Evolutionary conservation across 2,797 vertebrate genomes (phyloP).

Genomic region (Helicolenus hilgendorfi): DNA sequence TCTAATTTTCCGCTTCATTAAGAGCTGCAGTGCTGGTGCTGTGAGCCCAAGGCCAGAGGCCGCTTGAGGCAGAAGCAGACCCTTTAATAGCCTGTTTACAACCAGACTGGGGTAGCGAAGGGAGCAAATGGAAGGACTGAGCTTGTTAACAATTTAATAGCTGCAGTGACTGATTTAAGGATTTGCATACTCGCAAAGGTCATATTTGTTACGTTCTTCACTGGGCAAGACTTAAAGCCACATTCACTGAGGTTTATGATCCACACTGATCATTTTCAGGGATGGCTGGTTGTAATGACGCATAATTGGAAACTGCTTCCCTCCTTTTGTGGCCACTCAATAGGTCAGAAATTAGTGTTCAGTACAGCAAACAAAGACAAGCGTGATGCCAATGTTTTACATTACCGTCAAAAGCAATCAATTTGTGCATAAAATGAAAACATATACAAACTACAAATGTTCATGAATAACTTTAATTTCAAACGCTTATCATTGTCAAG

Average conservation of each 20-base stretch:
- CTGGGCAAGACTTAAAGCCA: constrained; percentile 70
- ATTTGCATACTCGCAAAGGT: constrained; percentile 84
- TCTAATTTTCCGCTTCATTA: constrained; percentile 91
- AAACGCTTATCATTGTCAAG: background rate
- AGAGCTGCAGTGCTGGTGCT: constrained; percentile 80
- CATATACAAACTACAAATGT: background rate
- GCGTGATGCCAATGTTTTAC: constrained; percentile 27
- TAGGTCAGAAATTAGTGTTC: constrained; percentile 72
- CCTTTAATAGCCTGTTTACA: constrained; percentile 89
- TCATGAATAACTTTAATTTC: constrained; percentile 19
- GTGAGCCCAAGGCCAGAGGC: constrained; percentile 81
- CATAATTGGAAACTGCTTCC: constrained; percentile 77
- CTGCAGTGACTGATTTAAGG: constrained; percentile 81
- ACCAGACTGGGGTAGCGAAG: constrained; percentile 64
- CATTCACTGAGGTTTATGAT: constrained; percentile 77
- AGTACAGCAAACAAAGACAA: constrained; percentile 55
- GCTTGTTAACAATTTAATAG: constrained; percentile 87
- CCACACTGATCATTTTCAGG: constrained; percentile 78
- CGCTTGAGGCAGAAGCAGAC: constrained; percentile 77
- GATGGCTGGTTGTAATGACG: constrained; percentile 77
- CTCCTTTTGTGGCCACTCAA: constrained; percentile 71
- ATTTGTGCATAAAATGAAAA: constrained; percentile 15
- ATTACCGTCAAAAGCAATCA: constrained; percentile 37
- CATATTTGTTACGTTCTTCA: constrained; percentile 82
- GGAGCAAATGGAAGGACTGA: constrained; percentile 79